Evolutionary conservation across 2,888 invertebrate species (phyloP), one percentile per base, ranked within the genome.

Genomic region (Panopea generosa): DNA sequence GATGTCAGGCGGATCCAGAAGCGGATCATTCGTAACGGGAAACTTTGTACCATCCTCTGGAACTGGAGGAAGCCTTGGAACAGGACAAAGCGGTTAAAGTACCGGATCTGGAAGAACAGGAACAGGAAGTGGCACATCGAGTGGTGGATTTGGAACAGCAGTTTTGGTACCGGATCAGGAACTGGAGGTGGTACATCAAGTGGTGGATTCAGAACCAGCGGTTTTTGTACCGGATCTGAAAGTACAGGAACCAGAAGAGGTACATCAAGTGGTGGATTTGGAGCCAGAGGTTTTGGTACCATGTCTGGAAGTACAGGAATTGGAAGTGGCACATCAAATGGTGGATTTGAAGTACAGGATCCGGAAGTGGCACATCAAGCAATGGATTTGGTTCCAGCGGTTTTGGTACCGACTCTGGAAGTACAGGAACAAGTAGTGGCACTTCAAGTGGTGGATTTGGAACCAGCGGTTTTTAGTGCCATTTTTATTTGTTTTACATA

Each of bases 391-490:
- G 61, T 26, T 69, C 69, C 3, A 61, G 24, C 47, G 29, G 55
- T 4, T 47, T 45, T 18, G 69, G 75, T 69, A 60, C 69, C 49
- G 75, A 66, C 14, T 61, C 69, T 50, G 69, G 70, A 24, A 75
- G 65, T 26, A 70, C 60, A 18, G 56, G 63, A 26, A 24, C 67
- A 1, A 63, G 50, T 7, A 45, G 49, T 11, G 43, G 56, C 22
- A 59, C 59, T 14, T 7, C 9, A 40, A 57, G 68, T 9, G 62
- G 68, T 27, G 40, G 9, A 40, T 11, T 16, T 7, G 40, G 40
- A 11, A 16, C 40, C 40, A 16, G 7, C 9, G 7, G 9, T n/a
- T n/a, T n/a, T n/a, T n/a, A n/a, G n/a, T n/a, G n/a, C n/a, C n/a
- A n/a, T n/a, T n/a, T n/a, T n/a, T n/a, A n/a, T n/a, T n/a, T n/a